These are phyloP conservation scores for Eupeodes corollae DNA, from an alignment of 1,140 invertebrate genomes.

Conservation along the genomic window DNA sequence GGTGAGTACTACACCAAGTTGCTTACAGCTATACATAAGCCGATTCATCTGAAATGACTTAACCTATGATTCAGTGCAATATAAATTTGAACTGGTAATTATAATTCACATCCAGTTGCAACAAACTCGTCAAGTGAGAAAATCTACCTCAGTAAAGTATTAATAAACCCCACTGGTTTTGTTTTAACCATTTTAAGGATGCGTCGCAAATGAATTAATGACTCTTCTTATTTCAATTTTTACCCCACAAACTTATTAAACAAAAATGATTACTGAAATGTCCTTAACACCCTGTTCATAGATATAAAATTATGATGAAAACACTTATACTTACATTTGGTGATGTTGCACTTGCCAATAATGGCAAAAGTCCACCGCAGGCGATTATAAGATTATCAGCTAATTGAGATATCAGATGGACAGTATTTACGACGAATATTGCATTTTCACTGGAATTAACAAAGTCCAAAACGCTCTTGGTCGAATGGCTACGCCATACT, in stretches of 20 bases:
- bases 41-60: no score
- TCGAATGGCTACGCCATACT: slow-evolving; percentile 80
- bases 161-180: no score
- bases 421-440: slow-evolving; percentile 98
- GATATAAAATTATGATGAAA: not conserved
- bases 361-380: slow-evolving; percentile 90
- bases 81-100: no score
- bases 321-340: slow-evolving; percentile 71
- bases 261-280: not conserved
- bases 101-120: no score
- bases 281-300: not conserved
- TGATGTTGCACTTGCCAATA: slow-evolving; percentile 95
- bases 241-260: not conserved
- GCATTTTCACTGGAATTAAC: slow-evolving; percentile 96
- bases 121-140: no score
- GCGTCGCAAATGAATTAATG: no score
- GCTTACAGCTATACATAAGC: no score
- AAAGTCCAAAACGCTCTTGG: slow-evolving; percentile 94
- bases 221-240: not conserved
- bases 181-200: no score
- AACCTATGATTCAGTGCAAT: no score
- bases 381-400: slow-evolving; percentile 98
- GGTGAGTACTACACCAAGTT: no score
- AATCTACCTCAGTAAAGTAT: no score
- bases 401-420: slow-evolving; percentile 96